A percentile compares a stretch with the other conserved stretches of the same genome.
Conservation (phyloP, 2,113 vertebrate species). For the Mus musculus region GRCm39 chr16:43265501-43266000, state of each 20-base stretch:
- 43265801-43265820: slow-evolving; percentile 53
- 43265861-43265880: background rate
- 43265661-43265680: background rate
- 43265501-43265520: background rate
- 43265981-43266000: slow-evolving; percentile 22
- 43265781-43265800: background rate
- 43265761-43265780: background rate
- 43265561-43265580: background rate
- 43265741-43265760: background rate
- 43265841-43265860: slow-evolving; percentile 28
- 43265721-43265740: background rate
- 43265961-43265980: slow-evolving; percentile 31
- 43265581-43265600: background rate
- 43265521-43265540: background rate
- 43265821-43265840: slow-evolving; percentile 45
- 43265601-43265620: background rate
- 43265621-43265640: background rate
- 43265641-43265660: background rate
- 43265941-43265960: slow-evolving; percentile 44
- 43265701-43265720: background rate
- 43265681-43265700: background rate
- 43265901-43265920: slow-evolving; percentile 55
- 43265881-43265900: slow-evolving; percentile 45
- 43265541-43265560: background rate
- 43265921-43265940: slow-evolving; percentile 26